Evolutionary conservation across 2,888 invertebrate genomes (phyloP).

Genomic region (Thera britannica): DNA sequence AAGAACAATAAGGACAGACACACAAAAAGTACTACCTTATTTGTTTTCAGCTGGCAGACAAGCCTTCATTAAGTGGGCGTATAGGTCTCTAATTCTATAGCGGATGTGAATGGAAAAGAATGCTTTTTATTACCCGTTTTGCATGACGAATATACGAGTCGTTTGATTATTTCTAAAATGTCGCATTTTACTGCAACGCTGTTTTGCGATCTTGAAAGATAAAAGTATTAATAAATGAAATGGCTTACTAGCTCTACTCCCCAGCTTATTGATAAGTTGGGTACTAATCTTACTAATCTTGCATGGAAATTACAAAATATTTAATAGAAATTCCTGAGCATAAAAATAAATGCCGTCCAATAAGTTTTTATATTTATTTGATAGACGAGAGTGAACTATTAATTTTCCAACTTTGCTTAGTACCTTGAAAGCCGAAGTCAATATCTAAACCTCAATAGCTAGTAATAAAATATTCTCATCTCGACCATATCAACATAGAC

Average conservation of each 20-base stretch:
- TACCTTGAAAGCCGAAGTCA: not conserved
- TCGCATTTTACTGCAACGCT: not conserved
- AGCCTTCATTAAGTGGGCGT: not conserved
- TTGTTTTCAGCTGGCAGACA: slow-evolving; percentile 7
- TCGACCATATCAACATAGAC: not conserved
- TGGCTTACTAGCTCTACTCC: too few relatives aligned
- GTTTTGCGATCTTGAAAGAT: too few relatives aligned
- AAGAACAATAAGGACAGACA: not conserved
- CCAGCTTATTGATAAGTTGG: too few relatives aligned
- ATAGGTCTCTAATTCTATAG: slow-evolving; percentile 2
- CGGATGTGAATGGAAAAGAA: not conserved
- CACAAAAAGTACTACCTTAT: slow-evolving; percentile 3
- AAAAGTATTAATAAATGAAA: too few relatives aligned
- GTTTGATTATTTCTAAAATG: not conserved
- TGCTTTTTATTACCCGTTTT: not conserved
- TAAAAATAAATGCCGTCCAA: too few relatives aligned
- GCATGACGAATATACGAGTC: not conserved
- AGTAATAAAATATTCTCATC: not conserved
- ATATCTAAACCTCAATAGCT: not conserved
- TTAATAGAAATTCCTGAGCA: too few relatives aligned
- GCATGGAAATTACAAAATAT: too few relatives aligned
- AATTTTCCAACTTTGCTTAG: too few relatives aligned
- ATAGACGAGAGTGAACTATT: too few relatives aligned
- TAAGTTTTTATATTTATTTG: too few relatives aligned
- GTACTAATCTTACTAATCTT: too few relatives aligned